Evolutionary conservation across 1,140 invertebrate genomes (phyloP).

Genomic region (Drosophila azteca): DNA sequence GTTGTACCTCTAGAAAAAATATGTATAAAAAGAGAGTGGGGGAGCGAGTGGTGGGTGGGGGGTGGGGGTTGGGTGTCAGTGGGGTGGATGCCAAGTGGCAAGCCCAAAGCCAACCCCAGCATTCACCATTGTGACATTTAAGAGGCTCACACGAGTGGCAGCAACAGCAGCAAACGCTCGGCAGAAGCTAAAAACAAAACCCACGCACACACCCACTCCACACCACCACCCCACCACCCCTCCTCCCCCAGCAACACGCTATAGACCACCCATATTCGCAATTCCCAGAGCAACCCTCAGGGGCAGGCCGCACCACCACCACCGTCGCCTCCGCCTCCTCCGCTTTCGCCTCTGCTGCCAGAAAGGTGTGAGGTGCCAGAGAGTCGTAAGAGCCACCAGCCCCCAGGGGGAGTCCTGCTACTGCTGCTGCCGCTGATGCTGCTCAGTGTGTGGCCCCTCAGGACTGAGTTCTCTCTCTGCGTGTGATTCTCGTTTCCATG

Average conservation of each 20-base stretch:
- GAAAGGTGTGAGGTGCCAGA: constrained; percentile 57
- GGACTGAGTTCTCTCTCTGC: constrained; percentile 2
- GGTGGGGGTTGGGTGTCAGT: constrained; percentile 9
- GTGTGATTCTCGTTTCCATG: constrained; percentile 20
- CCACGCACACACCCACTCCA: constrained; percentile 33
- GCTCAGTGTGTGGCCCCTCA: constrained; percentile 57
- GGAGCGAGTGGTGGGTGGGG: constrained; percentile 1
- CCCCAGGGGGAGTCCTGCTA: constrained; percentile 47
- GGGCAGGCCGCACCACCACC: constrained; percentile 26
- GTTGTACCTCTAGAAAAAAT: constrained; percentile 47
- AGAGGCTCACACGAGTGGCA: constrained; percentile 69
- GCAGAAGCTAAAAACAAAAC: constrained; percentile 73
- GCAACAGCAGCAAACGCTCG: constrained; percentile 32
- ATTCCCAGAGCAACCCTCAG: constrained; percentile 69
- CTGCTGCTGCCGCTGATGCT: constrained; percentile 1
- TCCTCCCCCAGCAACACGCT: neutral
- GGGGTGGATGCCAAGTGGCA: constrained; percentile 44
- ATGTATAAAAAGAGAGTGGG: constrained; percentile 21
- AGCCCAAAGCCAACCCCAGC: constrained; percentile 58
- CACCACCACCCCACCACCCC: neutral
- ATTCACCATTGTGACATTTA: constrained; percentile 77
- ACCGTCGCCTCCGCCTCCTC: neutral
- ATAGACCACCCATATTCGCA: constrained; percentile 32
- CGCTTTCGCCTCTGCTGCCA: neutral
- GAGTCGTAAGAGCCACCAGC: neutral